These are phyloP conservation scores for Calliphora vomitoria DNA, from an alignment of 2,888 invertebrate species.

Conservation along the genomic window DNA sequence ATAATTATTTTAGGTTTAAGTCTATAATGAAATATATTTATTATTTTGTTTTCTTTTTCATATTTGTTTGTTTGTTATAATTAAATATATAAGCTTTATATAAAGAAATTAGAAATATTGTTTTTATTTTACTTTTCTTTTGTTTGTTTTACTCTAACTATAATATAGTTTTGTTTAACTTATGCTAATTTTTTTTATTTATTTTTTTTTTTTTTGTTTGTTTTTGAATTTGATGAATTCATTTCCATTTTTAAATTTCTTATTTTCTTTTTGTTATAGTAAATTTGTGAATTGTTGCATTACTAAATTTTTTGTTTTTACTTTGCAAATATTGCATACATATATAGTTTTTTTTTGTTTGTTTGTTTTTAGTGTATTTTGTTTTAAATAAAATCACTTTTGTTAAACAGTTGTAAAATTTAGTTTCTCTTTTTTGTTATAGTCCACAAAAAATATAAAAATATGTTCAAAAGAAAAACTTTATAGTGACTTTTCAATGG, in stretches of 20 bases:
- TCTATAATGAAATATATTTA: constrained; percentile 57
- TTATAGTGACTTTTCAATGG: constrained; percentile 40
- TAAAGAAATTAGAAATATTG: constrained; percentile 66
- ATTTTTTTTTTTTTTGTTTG: constrained; percentile 18
- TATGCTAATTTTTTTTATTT: constrained; percentile 49
- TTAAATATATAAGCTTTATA: constrained; percentile 57
- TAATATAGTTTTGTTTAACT: constrained; percentile 67
- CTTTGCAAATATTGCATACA: constrained; percentile 74
- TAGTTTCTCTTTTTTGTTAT: constrained; percentile 21
- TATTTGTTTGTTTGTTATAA: constrained; percentile 1
- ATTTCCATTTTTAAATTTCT: constrained; percentile 30
- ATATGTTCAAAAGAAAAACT: constrained; percentile 33
- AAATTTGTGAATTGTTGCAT: constrained; percentile 73
- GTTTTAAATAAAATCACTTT: constrained; percentile 49
- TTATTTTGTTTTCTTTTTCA: constrained; percentile 22
- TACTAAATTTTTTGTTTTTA: constrained; percentile 58
- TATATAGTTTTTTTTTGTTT: constrained; percentile 44
- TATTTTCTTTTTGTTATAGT: constrained; percentile 54
- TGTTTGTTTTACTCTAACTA: constrained; percentile 67
- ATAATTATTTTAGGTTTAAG: constrained; percentile 38
- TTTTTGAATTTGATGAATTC: constrained; percentile 54
- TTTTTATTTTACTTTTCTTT: constrained; percentile 43
- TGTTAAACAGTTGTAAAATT: constrained; percentile 47
- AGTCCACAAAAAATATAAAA: constrained; percentile 26
- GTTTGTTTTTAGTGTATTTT: constrained; percentile 30